Conservation (phyloP, 2,113 vertebrate species). For the Stegastes partitus region DNA sequence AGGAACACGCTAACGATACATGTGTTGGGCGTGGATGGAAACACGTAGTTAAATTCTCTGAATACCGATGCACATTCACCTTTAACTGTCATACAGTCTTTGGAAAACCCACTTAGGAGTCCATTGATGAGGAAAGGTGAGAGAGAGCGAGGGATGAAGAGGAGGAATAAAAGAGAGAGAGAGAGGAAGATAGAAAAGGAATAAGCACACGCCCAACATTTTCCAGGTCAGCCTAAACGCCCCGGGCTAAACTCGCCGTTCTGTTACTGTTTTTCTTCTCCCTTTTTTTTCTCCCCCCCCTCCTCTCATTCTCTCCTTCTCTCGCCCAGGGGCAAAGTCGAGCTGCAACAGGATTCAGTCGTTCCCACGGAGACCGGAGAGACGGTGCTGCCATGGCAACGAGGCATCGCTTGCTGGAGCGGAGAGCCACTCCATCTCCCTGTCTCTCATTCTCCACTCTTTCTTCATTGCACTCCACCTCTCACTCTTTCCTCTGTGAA, state of each 20-base stretch:
- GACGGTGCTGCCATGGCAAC: slow-evolving; percentile 85
- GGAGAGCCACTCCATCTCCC: slow-evolving; percentile 56
- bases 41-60: slow-evolving; percentile 17
- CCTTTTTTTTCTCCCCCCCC: slow-evolving; percentile 9
- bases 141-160: slow-evolving; percentile 10
- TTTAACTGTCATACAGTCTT: slow-evolving; percentile 23
- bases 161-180: slow-evolving; percentile 22
- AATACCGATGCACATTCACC: slow-evolving; percentile 9
- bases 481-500: not conserved
- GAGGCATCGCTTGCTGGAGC: slow-evolving; percentile 79
- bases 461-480: slow-evolving; percentile 42
- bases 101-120: slow-evolving; percentile 14
- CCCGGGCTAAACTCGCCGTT: slow-evolving; percentile 72
- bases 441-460: slow-evolving; percentile 25
- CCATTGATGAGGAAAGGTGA: slow-evolving; percentile 35
- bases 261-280: slow-evolving; percentile 72
- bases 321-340: slow-evolving; percentile 78
- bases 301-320: slow-evolving; percentile 34
- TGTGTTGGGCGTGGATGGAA: not conserved
- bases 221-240: slow-evolving; percentile 81
- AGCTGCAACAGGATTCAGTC: slow-evolving; percentile 84
- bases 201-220: slow-evolving; percentile 71
- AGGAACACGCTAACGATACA: not conserved
- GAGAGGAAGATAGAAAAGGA: slow-evolving; percentile 33
- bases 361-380: slow-evolving; percentile 86